Evolutionary conservation across 2,888 invertebrate genomes (phyloP).

Genomic region (Polymixis lichenea): DNA sequence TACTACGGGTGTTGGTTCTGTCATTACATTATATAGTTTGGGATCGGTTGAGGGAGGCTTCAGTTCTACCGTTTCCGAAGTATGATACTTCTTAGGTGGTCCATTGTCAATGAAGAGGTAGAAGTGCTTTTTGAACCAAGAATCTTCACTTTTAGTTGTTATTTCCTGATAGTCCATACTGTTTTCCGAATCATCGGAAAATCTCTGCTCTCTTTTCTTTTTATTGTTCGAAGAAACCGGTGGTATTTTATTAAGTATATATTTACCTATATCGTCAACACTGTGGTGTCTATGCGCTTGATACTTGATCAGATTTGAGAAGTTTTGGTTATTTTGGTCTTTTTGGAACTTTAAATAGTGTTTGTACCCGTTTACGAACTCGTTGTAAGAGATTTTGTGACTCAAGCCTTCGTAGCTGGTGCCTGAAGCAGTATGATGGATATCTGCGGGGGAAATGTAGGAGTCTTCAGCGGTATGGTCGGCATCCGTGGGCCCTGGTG

Average conservation of each 20-base stretch:
- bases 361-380: slow-evolving; percentile 84
- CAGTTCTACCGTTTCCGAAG: slow-evolving; percentile 77
- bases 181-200: slow-evolving; percentile 77
- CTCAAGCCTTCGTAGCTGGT: slow-evolving; percentile 74
- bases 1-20: slow-evolving; percentile 20
- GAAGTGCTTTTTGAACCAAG: slow-evolving; percentile 85
- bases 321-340: slow-evolving; percentile 76
- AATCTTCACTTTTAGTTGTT: slow-evolving; percentile 82
- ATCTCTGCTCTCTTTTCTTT: slow-evolving; percentile 61
- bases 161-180: slow-evolving; percentile 76
- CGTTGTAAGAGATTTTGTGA: slow-evolving; percentile 80
- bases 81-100: slow-evolving; percentile 79
- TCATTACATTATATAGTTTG: slow-evolving; percentile 16
- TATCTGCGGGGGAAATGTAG: not conserved
- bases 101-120: slow-evolving; percentile 78
- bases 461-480: not conserved
- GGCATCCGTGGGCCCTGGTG: not conserved
- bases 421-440: slow-evolving; percentile 45
- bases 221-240: slow-evolving; percentile 62
- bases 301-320: slow-evolving; percentile 81
- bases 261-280: slow-evolving; percentile 87
- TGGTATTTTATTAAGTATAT: slow-evolving; percentile 82
- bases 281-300: slow-evolving; percentile 85
- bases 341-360: slow-evolving; percentile 83
- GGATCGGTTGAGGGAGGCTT: slow-evolving; percentile 65